Evolutionary conservation across 2,113 vertebrate species (phyloP).

Genomic region (Crotalus horridus): DNA sequence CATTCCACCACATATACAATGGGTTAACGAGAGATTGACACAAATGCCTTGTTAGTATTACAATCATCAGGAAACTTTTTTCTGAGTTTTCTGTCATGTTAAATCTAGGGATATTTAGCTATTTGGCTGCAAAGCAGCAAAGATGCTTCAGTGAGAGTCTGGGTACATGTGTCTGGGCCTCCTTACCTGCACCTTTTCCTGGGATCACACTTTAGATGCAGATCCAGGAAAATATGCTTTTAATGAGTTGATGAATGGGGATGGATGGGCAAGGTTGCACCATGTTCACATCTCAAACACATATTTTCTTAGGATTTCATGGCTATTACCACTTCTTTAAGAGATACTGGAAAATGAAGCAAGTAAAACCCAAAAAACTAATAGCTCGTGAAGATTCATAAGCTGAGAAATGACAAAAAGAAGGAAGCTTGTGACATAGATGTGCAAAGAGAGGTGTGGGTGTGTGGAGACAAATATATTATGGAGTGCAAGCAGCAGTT

Average conservation of each 20-base stretch:
- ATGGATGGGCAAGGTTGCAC: not conserved
- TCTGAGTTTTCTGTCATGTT: not conserved
- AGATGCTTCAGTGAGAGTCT: not conserved
- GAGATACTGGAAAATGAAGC: not conserved
- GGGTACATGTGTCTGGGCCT: not conserved
- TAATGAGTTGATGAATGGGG: not conserved
- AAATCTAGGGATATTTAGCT: not conserved
- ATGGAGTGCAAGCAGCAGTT: not conserved
- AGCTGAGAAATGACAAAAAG: not conserved
- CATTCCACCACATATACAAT: not conserved
- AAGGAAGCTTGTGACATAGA: not conserved
- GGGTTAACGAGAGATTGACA: not conserved
- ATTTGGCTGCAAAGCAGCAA: not conserved
- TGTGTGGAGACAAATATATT: not conserved
- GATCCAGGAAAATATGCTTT: not conserved
- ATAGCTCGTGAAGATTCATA: not conserved
- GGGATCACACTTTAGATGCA: not conserved
- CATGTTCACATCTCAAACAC: not conserved
- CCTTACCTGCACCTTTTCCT: not conserved
- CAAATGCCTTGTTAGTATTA: not conserved
- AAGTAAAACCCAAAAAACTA: not conserved
- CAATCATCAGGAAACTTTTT: not conserved
- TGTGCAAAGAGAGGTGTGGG: not conserved
- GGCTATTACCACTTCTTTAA: not conserved
- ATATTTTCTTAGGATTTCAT: not conserved